A percentile compares a stretch with the other conserved stretches of the same genome.
Conservation (phyloP, 2,888 invertebrate genomes). For the Philaethria dido region DNA sequence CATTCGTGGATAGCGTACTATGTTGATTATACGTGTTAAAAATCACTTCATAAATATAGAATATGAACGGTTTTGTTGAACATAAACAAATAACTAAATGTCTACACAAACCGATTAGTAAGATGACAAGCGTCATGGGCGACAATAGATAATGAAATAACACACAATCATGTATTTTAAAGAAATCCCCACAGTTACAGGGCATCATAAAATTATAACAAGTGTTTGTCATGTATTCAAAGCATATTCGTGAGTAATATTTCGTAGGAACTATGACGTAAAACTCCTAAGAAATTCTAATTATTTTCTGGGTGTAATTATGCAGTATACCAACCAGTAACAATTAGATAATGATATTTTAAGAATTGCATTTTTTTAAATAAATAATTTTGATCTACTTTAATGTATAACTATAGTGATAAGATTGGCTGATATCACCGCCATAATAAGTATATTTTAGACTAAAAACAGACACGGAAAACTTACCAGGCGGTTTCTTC, state of each 20-base stretch:
- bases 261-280: conserved; percentile 27
- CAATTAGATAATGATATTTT: conserved; percentile 20
- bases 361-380: conserved; percentile 2
- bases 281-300: conserved; percentile 24
- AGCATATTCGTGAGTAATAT: conserved; percentile 32
- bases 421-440: not conserved
- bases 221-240: conserved; percentile 22
- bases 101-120: not conserved
- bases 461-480: not conserved
- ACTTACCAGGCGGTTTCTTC: conserved; percentile 38
- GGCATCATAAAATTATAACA: conserved; percentile 17
- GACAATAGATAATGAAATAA: not conserved
- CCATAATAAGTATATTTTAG: not conserved
- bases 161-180: not conserved
- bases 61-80: too few species aligned
- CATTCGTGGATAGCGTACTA: too few species aligned
- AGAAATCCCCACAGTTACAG: conserved; percentile 3
- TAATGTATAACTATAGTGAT: not conserved
- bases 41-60: not conserved
- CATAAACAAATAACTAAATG: too few species aligned
- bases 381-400: not conserved
- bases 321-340: conserved; percentile 22
- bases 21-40: not conserved
- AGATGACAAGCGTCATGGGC: not conserved
- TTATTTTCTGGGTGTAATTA: conserved; percentile 18